Evolutionary conservation across 2,113 vertebrate species (phyloP).

Genomic region (Laticauda colubrina): DNA sequence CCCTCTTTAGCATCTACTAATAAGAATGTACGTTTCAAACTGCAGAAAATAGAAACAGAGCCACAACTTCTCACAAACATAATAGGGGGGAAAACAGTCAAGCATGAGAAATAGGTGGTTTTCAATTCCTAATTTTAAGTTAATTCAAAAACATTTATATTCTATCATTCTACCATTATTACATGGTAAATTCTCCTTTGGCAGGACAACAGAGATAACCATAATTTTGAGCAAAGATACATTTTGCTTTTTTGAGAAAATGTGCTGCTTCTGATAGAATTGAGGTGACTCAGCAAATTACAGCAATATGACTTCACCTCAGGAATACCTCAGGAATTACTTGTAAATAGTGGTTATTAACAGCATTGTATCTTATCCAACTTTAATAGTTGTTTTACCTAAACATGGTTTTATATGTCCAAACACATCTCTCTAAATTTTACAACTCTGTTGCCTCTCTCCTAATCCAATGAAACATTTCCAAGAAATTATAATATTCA

Average conservation of each 20-base stretch:
- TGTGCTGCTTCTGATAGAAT: background rate
- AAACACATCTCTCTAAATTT: background rate
- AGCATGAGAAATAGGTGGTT: background rate
- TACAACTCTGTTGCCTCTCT: background rate
- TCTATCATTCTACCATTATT: background rate
- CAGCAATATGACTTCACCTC: background rate
- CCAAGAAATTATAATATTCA: background rate
- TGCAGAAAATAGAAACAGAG: conserved; percentile 61
- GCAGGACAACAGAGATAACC: background rate
- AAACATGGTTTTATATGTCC: background rate
- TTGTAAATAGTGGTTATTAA: background rate
- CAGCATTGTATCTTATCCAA: background rate
- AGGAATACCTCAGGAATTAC: background rate
- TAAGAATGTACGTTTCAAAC: conserved; percentile 89
- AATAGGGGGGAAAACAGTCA: background rate
- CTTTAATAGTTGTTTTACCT: background rate
- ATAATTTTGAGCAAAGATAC: background rate
- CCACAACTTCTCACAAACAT: conserved; percentile 12
- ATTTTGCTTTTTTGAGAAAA: background rate
- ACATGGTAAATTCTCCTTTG: background rate
- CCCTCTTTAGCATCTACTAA: conserved; percentile 85
- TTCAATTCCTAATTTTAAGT: background rate
- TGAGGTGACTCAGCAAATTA: background rate
- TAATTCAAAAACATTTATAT: background rate
- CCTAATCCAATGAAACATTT: background rate